Evolutionary conservation across 2,113 vertebrate genomes (phyloP), one percentile per base, ranked within the genome.

Genomic region (Grus americana): DNA sequence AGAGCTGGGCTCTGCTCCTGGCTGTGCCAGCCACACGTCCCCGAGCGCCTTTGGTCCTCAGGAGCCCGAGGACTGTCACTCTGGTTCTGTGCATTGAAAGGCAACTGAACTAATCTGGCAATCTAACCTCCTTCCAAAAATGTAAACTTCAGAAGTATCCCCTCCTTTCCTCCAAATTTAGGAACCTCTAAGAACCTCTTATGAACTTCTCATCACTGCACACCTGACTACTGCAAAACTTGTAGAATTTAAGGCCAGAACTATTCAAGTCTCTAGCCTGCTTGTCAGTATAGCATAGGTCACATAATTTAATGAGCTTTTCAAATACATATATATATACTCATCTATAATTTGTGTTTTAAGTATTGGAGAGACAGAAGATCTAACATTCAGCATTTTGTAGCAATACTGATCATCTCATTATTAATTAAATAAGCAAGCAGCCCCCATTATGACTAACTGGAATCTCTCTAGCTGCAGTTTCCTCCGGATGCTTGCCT

Each of bases 21-120:
- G 23, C 67, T 46, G 23, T 54, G 58, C 57, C 52, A 12, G 76
- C 50, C 90, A 63, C 74, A 54, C 27, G 7, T 5, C 17, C 42
- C 42, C 0, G 2, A 42, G 55, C 36, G 40, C 49, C 63, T 54
- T 29, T 30, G 38, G 38, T 40, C n/a, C 73, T 42, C 0, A 0
- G 38, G 63, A 88, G 18, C 67, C 73, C 72, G 22, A 40, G 27
- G 23, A 3, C 46, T 44, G 55, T 30, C 50, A 4, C 50, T 36
- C 46, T 32, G n/a, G 1, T 49, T 58, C 42, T 36, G 65, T 14
- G 52, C 46, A 15, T 5, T 65, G 70, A 50, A 36, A 16, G 2
- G 42, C 23, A 4, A n/a, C 79, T 49, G 66, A 79, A 55, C n/a
- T 63, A 70, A 40, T 23, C 55, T 70, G 59, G 17, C 16, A 6